Evolutionary conservation across 2,113 vertebrate genomes (phyloP), one percentile per base, ranked within the genome.

Genomic region (Tursiops truncatus): DNA sequence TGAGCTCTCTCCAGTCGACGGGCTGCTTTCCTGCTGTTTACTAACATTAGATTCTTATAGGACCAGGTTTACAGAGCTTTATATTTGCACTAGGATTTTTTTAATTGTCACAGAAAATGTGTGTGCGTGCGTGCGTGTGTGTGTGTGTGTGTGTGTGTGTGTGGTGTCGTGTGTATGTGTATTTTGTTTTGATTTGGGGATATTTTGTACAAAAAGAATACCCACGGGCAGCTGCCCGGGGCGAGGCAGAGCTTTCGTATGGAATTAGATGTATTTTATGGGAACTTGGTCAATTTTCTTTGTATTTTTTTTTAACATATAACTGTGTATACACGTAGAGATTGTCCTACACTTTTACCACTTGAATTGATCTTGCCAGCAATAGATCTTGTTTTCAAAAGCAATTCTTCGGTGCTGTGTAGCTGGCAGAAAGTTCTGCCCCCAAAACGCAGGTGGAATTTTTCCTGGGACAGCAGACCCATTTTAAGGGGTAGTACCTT

Each of bases 51-150:
- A 99, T 99, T 99, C 98, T 99, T 98, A 98, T 99, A 99, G 99
- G 99, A 99, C 99, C 99, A 99, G 99, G 99, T 99, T 99, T 99
- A 99, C 99, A 99, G 99, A 99, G 99, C 98, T 99, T 98, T 99
- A 99, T 99, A 99, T 99, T 99, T 99, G 99, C 99, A 98, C 99
- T 99, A 99, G 99, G 98, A 98, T 99, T 99, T 97, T 96, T 98
- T 97, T 98, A 97, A 98, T 99, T 99, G 98, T 99, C 98, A 99
- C 98, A 99, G 98, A 99, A 98, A 98, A 98, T 97, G 98, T 41
- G 77, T 44, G 74, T 97, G 97, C 8, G 95, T 98, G 97, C 96
- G 97, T 33, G 77, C 44, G 68, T n/a, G 65, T 53, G 58, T 33
- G 74, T 31, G 65, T 50, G 97, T 98, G 97, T 98, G 98, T 97